phyloP scores from a whole-genome alignment of 2,888 invertebrate genomes.

The Amphipoea lucens region DNA sequence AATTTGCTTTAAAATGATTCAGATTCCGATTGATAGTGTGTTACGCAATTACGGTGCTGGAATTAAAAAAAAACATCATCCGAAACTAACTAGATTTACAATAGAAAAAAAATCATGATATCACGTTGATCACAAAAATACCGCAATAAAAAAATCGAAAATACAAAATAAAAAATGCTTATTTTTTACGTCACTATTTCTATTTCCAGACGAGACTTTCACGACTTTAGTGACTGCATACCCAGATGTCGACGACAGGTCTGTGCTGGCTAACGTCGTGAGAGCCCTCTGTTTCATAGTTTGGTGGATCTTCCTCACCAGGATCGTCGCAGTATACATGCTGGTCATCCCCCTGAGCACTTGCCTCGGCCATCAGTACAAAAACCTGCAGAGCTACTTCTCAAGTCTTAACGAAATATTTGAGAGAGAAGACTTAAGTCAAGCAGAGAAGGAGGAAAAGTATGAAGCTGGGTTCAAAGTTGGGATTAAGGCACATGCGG shows the following conservation, averaged over 20 bases:
- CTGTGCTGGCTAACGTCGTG: conserved; percentile 58
- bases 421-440: conserved; percentile 59
- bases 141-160: neutral
- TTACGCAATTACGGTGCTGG: too few relatives aligned
- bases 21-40: too few relatives aligned
- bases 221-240: conserved; percentile 72
- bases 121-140: neutral
- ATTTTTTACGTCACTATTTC: neutral
- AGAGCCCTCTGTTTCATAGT: conserved; percentile 64
- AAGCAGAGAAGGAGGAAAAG: conserved; percentile 70
- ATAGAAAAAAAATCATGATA: neutral
- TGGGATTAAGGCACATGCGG: conserved; percentile 76
- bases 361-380: conserved; percentile 74
- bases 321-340: conserved; percentile 62
- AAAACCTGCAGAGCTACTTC: conserved; percentile 78
- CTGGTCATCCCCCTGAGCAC: conserved; percentile 68
- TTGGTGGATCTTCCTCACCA: conserved; percentile 69
- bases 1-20: too few relatives aligned
- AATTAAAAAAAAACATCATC: neutral
- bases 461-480: conserved; percentile 74
- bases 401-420: conserved; percentile 72
- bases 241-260: conserved; percentile 71
- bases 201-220: conserved; percentile 69
- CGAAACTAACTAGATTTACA: conserved; percentile 1
- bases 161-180: too few relatives aligned